These are phyloP conservation scores for Tricholaema leucomelas DNA, from an alignment of 2,113 vertebrate genomes.

Conservation along the genomic window DNA sequence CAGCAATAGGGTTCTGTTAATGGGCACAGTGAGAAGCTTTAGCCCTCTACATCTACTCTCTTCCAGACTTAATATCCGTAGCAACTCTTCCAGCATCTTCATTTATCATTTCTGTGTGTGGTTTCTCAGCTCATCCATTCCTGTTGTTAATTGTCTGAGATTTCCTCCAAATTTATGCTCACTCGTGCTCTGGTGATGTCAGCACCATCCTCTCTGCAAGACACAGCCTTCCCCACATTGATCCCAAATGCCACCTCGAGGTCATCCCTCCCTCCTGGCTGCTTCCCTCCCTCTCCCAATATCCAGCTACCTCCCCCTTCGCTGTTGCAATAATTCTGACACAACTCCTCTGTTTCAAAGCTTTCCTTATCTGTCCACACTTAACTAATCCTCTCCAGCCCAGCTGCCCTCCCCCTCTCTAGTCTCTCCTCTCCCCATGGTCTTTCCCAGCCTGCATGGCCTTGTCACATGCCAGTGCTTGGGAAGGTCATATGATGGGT, in stretches of 20 bases:
- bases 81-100: not conserved
- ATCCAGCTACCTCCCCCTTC: not conserved
- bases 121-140: not conserved
- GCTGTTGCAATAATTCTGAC: not conserved
- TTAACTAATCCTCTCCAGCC: not conserved
- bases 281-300: not conserved
- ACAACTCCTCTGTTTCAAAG: not conserved
- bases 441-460: not conserved
- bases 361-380: not conserved
- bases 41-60: not conserved
- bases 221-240: not conserved
- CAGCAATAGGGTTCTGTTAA: not conserved
- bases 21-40: not conserved
- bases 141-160: not conserved
- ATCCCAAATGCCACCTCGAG: not conserved
- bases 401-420: not conserved
- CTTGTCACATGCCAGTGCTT: not conserved
- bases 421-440: not conserved
- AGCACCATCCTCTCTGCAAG: not conserved
- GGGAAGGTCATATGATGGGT: conserved; percentile 27
- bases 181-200: not conserved
- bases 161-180: not conserved
- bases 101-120: rapidly evolving
- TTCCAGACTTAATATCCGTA: rapidly evolving
- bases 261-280: not conserved